These are phyloP conservation scores for Hirundo rustica DNA, from an alignment of 2,797 vertebrate genomes.

Conservation along the genomic window DNA sequence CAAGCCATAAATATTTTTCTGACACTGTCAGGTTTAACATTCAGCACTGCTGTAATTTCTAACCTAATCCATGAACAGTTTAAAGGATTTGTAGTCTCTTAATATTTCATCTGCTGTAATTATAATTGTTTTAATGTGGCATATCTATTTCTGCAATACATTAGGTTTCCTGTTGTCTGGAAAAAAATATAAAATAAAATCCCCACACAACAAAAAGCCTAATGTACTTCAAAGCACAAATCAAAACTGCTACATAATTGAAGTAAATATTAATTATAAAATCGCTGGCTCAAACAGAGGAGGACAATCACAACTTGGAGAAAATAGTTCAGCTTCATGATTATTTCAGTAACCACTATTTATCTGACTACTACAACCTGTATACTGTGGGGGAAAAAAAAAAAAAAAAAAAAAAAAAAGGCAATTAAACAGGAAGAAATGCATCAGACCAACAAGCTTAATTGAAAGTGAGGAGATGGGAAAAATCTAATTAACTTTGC, in stretches of 20 bases:
- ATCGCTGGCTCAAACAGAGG: conserved; percentile 48
- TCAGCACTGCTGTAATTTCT: neutral
- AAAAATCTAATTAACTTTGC: conserved; percentile 82
- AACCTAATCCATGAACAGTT: conserved; percentile 16
- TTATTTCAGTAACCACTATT: conserved; percentile 62
- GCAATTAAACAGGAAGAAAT: conserved; percentile 72
- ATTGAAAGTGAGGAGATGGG: conserved; percentile 78
- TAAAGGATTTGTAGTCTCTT: neutral
- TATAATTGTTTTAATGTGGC: neutral
- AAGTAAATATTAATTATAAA: conserved; percentile 65
- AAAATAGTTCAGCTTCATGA: conserved; percentile 53
- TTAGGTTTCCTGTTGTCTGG: neutral
- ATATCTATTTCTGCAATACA: neutral
- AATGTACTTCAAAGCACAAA: conserved; percentile 23
- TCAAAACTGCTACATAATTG: conserved; percentile 38
- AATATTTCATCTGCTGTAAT: conserved; percentile 12
- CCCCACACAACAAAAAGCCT: neutral
- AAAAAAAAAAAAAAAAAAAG: conserved; percentile 33
- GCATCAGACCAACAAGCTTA: conserved; percentile 74
- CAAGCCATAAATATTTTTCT: conserved; percentile 38
- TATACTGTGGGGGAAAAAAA: neutral
- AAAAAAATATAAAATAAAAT: neutral
- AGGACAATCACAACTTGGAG: conserved; percentile 59
- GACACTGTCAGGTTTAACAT: neutral
- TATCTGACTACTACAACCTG: conserved; percentile 54